Evolutionary conservation across 2,797 vertebrate genomes (phyloP).

Genomic region (Anomalospiza imberbis): DNA sequence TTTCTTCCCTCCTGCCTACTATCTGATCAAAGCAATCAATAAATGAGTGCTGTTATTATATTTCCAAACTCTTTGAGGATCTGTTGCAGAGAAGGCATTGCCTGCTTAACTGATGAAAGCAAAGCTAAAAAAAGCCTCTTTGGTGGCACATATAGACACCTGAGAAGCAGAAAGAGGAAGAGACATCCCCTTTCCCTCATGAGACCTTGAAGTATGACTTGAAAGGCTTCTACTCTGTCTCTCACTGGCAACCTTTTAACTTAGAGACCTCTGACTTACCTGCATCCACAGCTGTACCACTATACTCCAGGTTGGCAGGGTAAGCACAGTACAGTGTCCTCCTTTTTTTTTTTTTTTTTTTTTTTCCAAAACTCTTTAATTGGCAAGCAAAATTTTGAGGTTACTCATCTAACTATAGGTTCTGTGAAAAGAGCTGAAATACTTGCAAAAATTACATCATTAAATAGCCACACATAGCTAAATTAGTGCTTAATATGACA

Average conservation of each 20-base stretch:
- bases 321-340: neutral
- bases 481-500: neutral
- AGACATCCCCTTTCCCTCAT: neutral
- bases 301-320: neutral
- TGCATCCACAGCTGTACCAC: neutral
- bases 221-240: neutral
- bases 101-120: conserved; percentile 18
- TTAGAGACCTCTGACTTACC: neutral
- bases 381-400: neutral
- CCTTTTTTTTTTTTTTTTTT: neutral
- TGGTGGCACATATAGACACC: neutral
- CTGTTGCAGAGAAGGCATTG: neutral
- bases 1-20: conserved; percentile 33
- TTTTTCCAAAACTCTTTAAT: neutral
- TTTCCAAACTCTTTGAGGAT: conserved; percentile 46
- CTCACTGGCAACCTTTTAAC: neutral
- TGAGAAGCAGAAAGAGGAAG: neutral
- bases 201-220: conserved; percentile 2
- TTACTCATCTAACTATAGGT: neutral
- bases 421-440: neutral
- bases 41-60: conserved; percentile 49
- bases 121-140: conserved; percentile 12
- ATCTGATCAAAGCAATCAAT: conserved; percentile 64
- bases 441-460: neutral
- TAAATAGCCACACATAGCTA: neutral